Percentiles rank a stretch among this genome's conserved stretches.
Conservation (phyloP, 1,140 invertebrate species). For the Drosophila sechellia region DNA sequence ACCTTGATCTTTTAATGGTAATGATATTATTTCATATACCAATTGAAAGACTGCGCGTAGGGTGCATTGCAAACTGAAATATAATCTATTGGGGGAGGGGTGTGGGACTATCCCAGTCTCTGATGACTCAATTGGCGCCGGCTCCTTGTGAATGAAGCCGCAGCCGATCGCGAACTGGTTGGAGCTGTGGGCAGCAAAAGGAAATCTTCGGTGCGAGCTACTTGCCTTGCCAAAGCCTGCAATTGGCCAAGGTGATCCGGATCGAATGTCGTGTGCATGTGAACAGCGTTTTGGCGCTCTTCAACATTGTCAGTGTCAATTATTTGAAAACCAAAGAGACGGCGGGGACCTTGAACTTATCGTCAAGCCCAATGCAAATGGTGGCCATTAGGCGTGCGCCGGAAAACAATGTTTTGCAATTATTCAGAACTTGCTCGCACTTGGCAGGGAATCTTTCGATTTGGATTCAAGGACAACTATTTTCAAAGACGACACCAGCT, state of each 20-base stretch:
- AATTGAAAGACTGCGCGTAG: constrained; percentile 3
- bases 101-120: constrained; percentile 28
- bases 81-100: constrained; percentile 18
- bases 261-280: constrained; percentile 64
- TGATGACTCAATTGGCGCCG: constrained; percentile 71
- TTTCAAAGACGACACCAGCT: constrained; percentile 41
- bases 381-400: constrained; percentile 22
- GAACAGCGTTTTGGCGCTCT: constrained; percentile 64
- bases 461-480: constrained; percentile 50
- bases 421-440: constrained; percentile 20
- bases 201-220: constrained; percentile 69
- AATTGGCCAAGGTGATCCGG: constrained; percentile 71
- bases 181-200: constrained; percentile 59
- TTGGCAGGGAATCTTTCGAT: constrained; percentile 38
- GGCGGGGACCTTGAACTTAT: constrained; percentile 67
- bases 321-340: constrained; percentile 33
- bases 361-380: constrained; percentile 57
- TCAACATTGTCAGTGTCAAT: constrained; percentile 61
- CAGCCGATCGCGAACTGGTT: constrained; percentile 59
- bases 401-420: constrained; percentile 50
- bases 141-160: constrained; percentile 65
- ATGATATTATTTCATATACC: too few relatives aligned
- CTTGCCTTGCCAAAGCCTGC: constrained; percentile 61
- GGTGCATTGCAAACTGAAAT: constrained; percentile 31
- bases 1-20: too few relatives aligned